These are phyloP conservation scores for Hoplodrina blanda DNA, from an alignment of 2,888 invertebrate genomes.

Conservation along the genomic window DNA sequence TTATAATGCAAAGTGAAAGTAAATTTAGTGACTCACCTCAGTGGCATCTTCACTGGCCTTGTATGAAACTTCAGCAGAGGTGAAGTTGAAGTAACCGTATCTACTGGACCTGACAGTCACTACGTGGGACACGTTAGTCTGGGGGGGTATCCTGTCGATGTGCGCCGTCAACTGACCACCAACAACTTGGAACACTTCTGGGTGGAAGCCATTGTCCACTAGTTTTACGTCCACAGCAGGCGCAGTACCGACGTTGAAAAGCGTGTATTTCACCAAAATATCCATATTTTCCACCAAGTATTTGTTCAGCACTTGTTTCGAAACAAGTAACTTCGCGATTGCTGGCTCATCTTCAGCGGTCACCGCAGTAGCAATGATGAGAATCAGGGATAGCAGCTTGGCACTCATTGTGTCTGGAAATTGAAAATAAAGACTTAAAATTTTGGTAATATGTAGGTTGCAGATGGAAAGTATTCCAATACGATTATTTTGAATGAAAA, in stretches of 20 bases:
- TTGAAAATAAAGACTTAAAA: conserved; percentile 52
- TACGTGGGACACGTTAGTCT: conserved; percentile 98
- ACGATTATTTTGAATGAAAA: conserved; percentile 67
- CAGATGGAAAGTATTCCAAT: conserved; percentile 24
- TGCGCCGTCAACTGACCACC: conserved; percentile 96
- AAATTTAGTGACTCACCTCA: conserved; percentile 87
- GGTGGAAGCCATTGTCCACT: conserved; percentile 97
- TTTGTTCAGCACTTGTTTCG: conserved; percentile 98
- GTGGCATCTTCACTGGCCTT: conserved; percentile 95
- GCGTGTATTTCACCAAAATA: conserved; percentile 97
- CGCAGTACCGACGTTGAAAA: conserved; percentile 97
- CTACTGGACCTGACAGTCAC: conserved; percentile 97
- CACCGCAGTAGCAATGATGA: conserved; percentile 85
- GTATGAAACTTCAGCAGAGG: conserved; percentile 98
- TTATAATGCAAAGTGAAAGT: conserved; percentile 42
- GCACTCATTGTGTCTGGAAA: conserved; percentile 85
- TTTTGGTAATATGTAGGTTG: conserved; percentile 39
- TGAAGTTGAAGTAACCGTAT: conserved; percentile 99
- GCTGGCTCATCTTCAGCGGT: conserved; percentile 93
- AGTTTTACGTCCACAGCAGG: conserved; percentile 97
- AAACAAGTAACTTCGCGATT: conserved; percentile 95
- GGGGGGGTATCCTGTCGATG: conserved; percentile 97
- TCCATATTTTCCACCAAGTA: conserved; percentile 99
- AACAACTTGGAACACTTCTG: conserved; percentile 96
- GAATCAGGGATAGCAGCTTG: conserved; percentile 84